Base-by-base conservation (phyloP, 2,888 invertebrate genomes). In the Drosophila paranaensis region DNA sequence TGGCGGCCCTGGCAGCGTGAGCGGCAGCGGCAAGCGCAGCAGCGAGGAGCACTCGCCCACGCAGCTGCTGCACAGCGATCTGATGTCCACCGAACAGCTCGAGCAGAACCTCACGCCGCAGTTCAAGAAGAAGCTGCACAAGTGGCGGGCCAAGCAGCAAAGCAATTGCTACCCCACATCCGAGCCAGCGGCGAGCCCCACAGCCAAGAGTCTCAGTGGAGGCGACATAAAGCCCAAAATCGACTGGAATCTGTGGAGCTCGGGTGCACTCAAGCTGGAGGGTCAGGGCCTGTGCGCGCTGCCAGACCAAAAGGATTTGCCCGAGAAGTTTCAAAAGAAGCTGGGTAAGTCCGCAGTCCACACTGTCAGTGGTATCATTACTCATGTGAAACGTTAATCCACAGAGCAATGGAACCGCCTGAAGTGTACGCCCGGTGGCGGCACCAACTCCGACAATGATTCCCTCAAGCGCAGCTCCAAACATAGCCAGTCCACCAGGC, bases 271-370 rank as follows among this genome's bases (percentile, higher is more conserved):
- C 3, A 93, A 93, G 79, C 80, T 92, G 4, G 91, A 93, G 67
- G 92, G 93, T 3, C 93, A 93, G 74, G 92, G 92, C 20, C 71
- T 93, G 30, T 90, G 89, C 65, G 93, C 94, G 0, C 91, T 94
- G 57, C 95, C 95, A 0, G 95, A 95, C 27, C 94, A 95, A 65
- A 94, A 95, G 77, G 95, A 95, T 77, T 93, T 97, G 13, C 96
- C 96, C 27, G 96, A 97, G 69, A 97, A 97, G 86, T 97, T 97
- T 91, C 94, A 96, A 40, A 96, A 95, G 87, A 97, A 96, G 93
- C 94, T 97, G 93, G 96, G 95, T 95, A 76, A 85, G 88, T 6
- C 25, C 8, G 4, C 40, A 11, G 0, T 0, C 4, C 11, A 6
- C 4, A 20, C 8, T 4, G 20, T 27, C 27, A 27, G 27, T 20